phyloP scores from a whole-genome alignment of 2,113 vertebrate genomes.

The Salminus brasiliensis region DNA sequence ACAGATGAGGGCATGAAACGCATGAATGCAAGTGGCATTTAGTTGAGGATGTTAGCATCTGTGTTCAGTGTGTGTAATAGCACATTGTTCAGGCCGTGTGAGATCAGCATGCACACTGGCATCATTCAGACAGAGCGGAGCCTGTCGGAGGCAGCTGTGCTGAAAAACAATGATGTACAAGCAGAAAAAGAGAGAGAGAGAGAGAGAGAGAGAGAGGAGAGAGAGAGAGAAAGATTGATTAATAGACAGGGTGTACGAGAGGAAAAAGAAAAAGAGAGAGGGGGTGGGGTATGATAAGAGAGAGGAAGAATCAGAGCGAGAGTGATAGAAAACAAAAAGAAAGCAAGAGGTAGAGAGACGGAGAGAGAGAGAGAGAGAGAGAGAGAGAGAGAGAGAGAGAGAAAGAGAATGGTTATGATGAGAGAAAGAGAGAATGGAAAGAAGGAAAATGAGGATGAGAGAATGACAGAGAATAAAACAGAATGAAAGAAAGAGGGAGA shows the following conservation, averaged over 20 bases:
- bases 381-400: not conserved
- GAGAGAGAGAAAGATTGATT: not conserved
- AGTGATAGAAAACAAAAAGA: too few species aligned
- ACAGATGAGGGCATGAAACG: not conserved
- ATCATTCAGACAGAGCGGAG: not conserved
- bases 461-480: too few species aligned
- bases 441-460: too few species aligned
- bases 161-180: not conserved
- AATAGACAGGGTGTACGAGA: too few species aligned
- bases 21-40: not conserved
- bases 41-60: not conserved
- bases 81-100: not conserved
- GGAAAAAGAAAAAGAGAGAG: too few species aligned
- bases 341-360: not conserved
- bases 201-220: not conserved
- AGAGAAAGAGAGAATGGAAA: too few species aligned
- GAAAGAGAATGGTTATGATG: too few species aligned
- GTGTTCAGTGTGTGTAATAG: not conserved
- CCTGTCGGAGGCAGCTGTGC: not conserved
- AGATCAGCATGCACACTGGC: not conserved
- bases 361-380: too few species aligned
- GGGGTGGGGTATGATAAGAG: too few species aligned
- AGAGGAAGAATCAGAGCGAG: not conserved
- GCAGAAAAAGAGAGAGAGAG: conserved; percentile 4
- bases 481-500: too few species aligned